Base-by-base conservation (phyloP, 2,113 vertebrate species). In the Puffinus mauretanicus region DNA sequence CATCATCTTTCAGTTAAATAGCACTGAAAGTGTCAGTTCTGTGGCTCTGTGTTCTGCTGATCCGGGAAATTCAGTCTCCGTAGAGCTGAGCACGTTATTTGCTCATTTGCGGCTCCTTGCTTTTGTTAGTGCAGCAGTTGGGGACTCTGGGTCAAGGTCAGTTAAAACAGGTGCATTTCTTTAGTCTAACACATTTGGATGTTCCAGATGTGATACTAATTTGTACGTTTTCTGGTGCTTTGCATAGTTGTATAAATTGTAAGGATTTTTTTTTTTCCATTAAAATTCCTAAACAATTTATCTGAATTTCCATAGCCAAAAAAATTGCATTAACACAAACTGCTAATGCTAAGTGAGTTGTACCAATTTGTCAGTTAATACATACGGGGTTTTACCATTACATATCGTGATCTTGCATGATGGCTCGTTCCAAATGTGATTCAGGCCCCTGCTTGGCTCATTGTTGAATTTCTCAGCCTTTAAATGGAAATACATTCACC, bases 361-460 rank as follows among this genome's bases (percentile, higher is more conserved):
- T 30, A 14, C n/a, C 30, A 4, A 4, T 70, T 42, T 61, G 29
- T 3, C 65, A 57, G 11, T 66, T n/a, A 30, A 46, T 20, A 10
- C 18, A 1, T 29, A 7, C 16, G 24, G 0, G 0, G 2, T 88
- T 61, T 75, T 8, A 22, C 72, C 20, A 12, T 32, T 13, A 10
- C 11, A 25, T 21, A 7, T 8, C 1, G 0, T 47, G 49, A 27
- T 36, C 16, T 60, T 40, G 14, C 13, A 11, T 0, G 0, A 16
- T 18, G 11, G 29, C 6, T 62, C 3, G 0, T 62, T 90, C 51
- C 65, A 58, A n/a, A 27, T 13, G 36, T 3, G 32, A 29, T 73
- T 79, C 51, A 21, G 29, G 44, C 42, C 18, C n/a, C 26, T 65
- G n/a, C 66, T 47, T 87, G 64, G 62, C 55, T 88, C 8, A 0